Evolutionary conservation across 2,113 vertebrate species (phyloP).

Genomic region (Octodon degus): DNA sequence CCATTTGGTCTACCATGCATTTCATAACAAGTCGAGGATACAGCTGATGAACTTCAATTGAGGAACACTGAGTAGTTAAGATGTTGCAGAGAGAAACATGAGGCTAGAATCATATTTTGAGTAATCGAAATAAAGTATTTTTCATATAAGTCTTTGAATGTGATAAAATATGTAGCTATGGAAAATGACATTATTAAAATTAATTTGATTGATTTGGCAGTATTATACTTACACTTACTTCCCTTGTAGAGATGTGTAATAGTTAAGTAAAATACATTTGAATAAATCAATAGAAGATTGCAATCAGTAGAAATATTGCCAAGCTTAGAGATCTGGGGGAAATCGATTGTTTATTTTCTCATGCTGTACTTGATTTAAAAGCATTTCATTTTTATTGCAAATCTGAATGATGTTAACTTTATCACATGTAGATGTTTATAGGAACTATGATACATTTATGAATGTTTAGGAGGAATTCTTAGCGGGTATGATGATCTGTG

Average conservation of each 20-base stretch:
- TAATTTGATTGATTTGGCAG: constrained; percentile 44
- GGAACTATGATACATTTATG: not conserved
- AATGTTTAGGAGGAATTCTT: not conserved
- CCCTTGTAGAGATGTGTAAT: not conserved
- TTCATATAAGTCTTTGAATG: constrained; percentile 42
- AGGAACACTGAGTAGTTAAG: not conserved
- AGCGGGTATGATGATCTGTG: not conserved
- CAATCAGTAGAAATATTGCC: constrained; percentile 18
- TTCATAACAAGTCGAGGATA: constrained; percentile 1
- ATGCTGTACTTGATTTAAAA: constrained; percentile 11
- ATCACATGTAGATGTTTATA: not conserved
- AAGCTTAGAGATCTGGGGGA: constrained; percentile 10
- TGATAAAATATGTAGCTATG: not conserved
- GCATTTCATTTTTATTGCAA: constrained; percentile 19
- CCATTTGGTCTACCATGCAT: not conserved
- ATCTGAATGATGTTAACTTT: not conserved
- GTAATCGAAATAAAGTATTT: constrained; percentile 10
- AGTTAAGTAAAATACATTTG: constrained; percentile 42
- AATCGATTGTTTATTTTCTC: constrained; percentile 39
- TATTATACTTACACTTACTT: constrained; percentile 8
- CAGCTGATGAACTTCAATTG: constrained; percentile 22
- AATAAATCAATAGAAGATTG: constrained; percentile 27
- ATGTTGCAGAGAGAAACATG: not conserved
- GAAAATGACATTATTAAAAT: constrained; percentile 7
- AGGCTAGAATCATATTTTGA: constrained; percentile 7